These are phyloP conservation scores for Acrobasis repandana DNA, from an alignment of 2,888 invertebrate species.

Conservation along the genomic window DNA sequence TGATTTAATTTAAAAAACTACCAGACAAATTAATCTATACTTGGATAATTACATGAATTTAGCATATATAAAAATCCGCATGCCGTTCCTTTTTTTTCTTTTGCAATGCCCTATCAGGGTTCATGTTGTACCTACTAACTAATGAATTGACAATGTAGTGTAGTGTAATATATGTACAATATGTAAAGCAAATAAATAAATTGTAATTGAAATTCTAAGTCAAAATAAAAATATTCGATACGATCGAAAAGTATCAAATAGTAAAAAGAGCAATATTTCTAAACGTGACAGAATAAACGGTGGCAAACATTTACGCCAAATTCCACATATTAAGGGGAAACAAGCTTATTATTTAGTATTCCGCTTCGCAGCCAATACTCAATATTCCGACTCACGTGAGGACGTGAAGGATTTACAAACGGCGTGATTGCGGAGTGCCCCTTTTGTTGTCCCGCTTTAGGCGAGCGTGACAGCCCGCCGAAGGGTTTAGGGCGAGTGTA, in stretches of 20 bases:
- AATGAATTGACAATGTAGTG: no score
- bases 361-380: slow-evolving; percentile 39
- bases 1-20: no score
- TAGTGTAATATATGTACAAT: no score
- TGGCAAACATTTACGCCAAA: slow-evolving; percentile 27
- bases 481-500: slow-evolving; percentile 34
- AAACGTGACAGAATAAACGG: slow-evolving; percentile 5
- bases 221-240: background rate
- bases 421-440: slow-evolving; percentile 33
- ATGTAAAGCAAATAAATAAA: no score
- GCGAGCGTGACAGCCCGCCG: slow-evolving; percentile 40
- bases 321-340: slow-evolving; percentile 40
- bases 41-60: no score
- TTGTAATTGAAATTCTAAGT: no score
- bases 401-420: slow-evolving; percentile 36
- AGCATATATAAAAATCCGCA: no score
- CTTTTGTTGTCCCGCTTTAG: slow-evolving; percentile 41
- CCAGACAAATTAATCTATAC: no score
- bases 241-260: background rate
- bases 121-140: no score
- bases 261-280: background rate
- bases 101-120: no score
- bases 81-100: no score
- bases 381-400: slow-evolving; percentile 34
- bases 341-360: slow-evolving; percentile 54